Percentiles rank a stretch among this genome's conserved stretches.
phyloP scores from a whole-genome alignment of 2,888 invertebrate genomes.

The Escarpia spicata region DNA sequence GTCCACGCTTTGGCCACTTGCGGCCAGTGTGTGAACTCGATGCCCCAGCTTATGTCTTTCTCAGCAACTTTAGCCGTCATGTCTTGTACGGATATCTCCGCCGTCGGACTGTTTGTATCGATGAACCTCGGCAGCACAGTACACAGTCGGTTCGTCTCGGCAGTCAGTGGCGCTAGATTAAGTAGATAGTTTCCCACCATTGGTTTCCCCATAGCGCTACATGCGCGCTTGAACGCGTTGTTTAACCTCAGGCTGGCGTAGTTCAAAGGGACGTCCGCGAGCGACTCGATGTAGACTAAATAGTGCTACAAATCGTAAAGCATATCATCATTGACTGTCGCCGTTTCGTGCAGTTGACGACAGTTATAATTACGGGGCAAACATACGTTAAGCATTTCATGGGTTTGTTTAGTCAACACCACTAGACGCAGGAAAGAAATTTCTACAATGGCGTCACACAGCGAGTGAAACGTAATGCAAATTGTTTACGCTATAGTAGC shows the following conservation, averaged over 20 bases:
- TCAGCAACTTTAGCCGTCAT: neutral
- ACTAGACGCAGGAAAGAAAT: too few species aligned
- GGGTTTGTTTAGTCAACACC: too few species aligned
- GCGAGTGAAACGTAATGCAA: too few species aligned
- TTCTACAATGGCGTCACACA: too few species aligned
- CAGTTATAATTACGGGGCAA: too few species aligned
- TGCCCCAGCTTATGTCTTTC: neutral
- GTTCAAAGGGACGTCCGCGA: neutral
- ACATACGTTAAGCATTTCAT: too few species aligned
- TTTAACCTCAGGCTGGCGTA: neutral
- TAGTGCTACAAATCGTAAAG: neutral
- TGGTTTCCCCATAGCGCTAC: neutral
- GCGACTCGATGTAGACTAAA: neutral
- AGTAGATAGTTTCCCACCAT: neutral
- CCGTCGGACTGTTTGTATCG: neutral
- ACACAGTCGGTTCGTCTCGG: neutral
- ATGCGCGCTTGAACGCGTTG: neutral
- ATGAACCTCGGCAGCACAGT: neutral
- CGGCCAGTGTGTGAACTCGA: neutral
- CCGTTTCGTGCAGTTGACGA: too few species aligned
- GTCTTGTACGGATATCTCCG: neutral
- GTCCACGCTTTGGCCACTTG: neutral
- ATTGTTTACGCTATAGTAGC: too few species aligned
- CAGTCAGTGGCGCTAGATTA: neutral
- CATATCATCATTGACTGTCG: neutral